Percentiles rank a stretch among this genome's conserved stretches.
Conservation (phyloP, 2,113 vertebrate genomes). For the Epinephelus moara region DNA sequence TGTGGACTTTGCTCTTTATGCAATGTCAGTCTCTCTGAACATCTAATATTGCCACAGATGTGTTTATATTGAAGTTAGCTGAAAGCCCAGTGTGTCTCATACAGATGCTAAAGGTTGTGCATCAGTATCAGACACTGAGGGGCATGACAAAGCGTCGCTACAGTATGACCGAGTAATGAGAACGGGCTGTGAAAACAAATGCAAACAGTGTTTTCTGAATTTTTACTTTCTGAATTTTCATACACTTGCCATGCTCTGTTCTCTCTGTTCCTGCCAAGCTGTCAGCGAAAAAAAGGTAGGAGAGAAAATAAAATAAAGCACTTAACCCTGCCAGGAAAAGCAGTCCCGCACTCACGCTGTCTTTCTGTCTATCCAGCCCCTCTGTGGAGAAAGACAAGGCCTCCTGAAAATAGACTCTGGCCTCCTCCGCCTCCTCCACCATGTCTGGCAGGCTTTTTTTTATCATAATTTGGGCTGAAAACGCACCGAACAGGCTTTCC, state of each 20-base stretch:
- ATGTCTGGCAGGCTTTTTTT: conserved; percentile 67
- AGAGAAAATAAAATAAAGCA: conserved; percentile 40
- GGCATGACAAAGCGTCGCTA: too few species aligned
- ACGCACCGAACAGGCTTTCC: conserved; percentile 38
- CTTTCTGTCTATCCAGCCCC: conserved; percentile 45
- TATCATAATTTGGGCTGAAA: conserved; percentile 57
- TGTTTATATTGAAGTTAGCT: too few species aligned
- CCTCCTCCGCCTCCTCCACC: conserved; percentile 67
- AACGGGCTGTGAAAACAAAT: background rate
- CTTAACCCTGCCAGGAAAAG: conserved; percentile 51
- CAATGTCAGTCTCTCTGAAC: too few species aligned
- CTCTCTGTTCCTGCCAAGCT: conserved; percentile 39
- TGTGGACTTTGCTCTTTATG: too few species aligned
- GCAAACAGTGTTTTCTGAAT: background rate
- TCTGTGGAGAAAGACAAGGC: conserved; percentile 48
- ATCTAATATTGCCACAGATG: too few species aligned
- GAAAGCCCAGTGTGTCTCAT: too few species aligned
- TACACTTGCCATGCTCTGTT: conserved; percentile 15
- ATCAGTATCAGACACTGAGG: too few species aligned
- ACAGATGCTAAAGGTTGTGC: too few species aligned
- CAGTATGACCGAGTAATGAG: too few species aligned
- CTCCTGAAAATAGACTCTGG: conserved; percentile 70
- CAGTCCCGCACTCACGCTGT: conserved; percentile 23
- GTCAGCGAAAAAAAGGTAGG: conserved; percentile 25
- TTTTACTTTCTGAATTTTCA: background rate